Evolutionary conservation across 1,140 invertebrate species (phyloP), one percentile per base, ranked within the genome.

Genomic region (Hydropsyche tenuis): DNA sequence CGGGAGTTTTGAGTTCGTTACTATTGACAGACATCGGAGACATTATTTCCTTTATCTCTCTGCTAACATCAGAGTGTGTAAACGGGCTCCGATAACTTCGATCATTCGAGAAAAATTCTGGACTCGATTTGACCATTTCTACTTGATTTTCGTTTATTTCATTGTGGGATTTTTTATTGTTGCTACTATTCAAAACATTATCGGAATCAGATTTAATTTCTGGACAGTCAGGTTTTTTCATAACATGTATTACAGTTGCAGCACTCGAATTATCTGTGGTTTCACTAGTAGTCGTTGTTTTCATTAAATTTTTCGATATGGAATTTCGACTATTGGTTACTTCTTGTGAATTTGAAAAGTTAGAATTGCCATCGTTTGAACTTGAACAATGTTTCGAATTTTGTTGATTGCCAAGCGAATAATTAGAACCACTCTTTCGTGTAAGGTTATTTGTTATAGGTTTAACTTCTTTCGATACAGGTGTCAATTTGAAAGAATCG

Each of bases 41-140:
- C 62, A 77, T 69, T 11, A 75, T 30, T 27, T 72, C 71, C 48
- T 72, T 75, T n/a, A 77, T 18, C 45, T 77, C 76, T 51, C 70
- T 75, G 46, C 76, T 75, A 0, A 71, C 51, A 20, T 77, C 76
- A 0, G 76, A 77, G 1, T 73, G 68, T 0, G 76, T 73, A 1
- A 77, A 30, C 1, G 20, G 5, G 11, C 63, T 27, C 1, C 42
- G 3, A 45, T 42, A 45, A 18, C n/a, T 72, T 14, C 23, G 45
- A 7, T 63, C 42, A 22, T 70, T 16, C 14, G 69, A 62, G 63
- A 20, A 63, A 20, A 2, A 64, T 45, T 12, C 70, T 0, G 70
- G 70, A 72, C 69, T 71, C 60, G 51, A 27, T 9, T 69, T 53
- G 45, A 20, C 11, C 18, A 43, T 12, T 5, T 48, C 12, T 6